Percentiles rank a stretch among this genome's conserved stretches.
phyloP scores from a whole-genome alignment of 2,113 vertebrate species.

The Podilymbus podiceps region DNA sequence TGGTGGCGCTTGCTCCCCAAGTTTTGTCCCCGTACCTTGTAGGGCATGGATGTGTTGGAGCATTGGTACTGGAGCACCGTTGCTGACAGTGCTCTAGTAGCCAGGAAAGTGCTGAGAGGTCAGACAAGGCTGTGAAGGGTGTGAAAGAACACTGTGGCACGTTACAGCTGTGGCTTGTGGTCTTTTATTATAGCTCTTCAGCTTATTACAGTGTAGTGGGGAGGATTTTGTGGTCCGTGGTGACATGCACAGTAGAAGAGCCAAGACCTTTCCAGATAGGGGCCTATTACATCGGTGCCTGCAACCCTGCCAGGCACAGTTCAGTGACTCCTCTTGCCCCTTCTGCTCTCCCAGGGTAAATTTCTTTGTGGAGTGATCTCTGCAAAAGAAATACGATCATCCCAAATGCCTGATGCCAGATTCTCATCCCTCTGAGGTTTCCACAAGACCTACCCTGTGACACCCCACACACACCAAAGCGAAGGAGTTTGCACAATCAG shows the following conservation, averaged over 20 bases:
- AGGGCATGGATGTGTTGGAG: rapidly evolving
- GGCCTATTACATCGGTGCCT: background rate
- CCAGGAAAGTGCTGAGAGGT: background rate
- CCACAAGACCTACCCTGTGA: background rate
- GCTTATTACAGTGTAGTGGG: background rate
- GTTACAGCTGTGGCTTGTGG: background rate
- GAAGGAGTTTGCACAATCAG: background rate
- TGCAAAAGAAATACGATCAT: background rate
- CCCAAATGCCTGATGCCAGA: background rate
- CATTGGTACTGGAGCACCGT: rapidly evolving
- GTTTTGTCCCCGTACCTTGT: background rate
- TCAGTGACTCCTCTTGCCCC: background rate
- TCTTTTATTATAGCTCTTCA: slow-evolving; percentile 12
- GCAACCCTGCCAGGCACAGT: background rate
- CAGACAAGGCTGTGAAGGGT: background rate
- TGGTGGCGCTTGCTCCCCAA: background rate
- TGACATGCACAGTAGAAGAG: background rate
- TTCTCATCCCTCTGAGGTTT: background rate
- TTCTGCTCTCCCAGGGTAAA: background rate
- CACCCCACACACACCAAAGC: background rate
- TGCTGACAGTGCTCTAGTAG: background rate
- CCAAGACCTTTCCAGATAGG: background rate
- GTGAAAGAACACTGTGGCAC: background rate
- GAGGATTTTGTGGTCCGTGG: slow-evolving; percentile 27
- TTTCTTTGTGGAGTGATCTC: background rate